Conservation (phyloP, 1,140 invertebrate genomes). For the Heliconius congener region DNA sequence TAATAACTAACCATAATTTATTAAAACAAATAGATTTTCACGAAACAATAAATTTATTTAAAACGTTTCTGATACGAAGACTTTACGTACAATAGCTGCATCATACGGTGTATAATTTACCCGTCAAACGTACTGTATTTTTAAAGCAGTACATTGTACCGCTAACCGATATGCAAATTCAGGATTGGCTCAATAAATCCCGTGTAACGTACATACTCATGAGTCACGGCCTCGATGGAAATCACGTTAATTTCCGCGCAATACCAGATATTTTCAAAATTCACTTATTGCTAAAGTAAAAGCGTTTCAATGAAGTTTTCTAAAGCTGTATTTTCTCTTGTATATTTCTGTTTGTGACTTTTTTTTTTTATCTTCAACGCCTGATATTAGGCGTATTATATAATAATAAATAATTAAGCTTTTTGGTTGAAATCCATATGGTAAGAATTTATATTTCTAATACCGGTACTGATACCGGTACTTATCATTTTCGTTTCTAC, state of each 20-base stretch:
- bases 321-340: background rate
- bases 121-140: background rate
- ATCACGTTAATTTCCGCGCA: slow-evolving; percentile 28
- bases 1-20: too few species aligned
- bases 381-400: too few species aligned
- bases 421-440: too few species aligned
- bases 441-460: too few species aligned
- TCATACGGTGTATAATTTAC: background rate
- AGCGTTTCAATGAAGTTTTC: background rate
- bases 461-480: too few species aligned
- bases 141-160: slow-evolving; percentile 11
- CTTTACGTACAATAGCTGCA: background rate
- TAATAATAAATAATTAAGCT: too few species aligned
- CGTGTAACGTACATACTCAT: slow-evolving; percentile 30
- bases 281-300: background rate
- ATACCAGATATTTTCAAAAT: slow-evolving; percentile 21
- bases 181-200: slow-evolving; percentile 34
- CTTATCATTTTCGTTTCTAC: too few species aligned
- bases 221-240: slow-evolving; percentile 23
- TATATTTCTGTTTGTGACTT: background rate
- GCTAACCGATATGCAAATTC: slow-evolving; percentile 14
- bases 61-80: background rate
- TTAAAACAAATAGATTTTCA: too few species aligned
- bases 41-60: background rate
- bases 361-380: background rate